Evolutionary conservation across 2,888 invertebrate genomes (phyloP).

Genomic region (Liopterus haemorrhoidalis): DNA sequence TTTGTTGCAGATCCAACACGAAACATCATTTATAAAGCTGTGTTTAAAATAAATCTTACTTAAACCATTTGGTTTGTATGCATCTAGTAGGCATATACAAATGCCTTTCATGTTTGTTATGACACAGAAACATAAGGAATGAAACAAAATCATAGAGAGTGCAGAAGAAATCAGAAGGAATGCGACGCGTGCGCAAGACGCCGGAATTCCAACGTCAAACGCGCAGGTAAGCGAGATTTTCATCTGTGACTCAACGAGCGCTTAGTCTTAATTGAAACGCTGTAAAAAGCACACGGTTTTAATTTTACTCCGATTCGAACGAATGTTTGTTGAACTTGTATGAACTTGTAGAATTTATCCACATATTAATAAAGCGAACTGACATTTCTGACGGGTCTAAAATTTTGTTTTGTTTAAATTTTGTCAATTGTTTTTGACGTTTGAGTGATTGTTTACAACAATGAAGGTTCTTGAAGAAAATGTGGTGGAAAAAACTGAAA

Average conservation of each 20-base stretch:
- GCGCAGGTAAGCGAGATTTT: constrained; percentile 16
- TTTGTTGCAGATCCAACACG: not conserved
- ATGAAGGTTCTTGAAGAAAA: constrained; percentile 19
- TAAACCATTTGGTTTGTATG: not conserved
- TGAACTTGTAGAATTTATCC: too few species aligned
- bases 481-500: constrained; percentile 17
- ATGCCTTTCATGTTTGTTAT: constrained; percentile 22
- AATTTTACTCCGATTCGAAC: too few species aligned
- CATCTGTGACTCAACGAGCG: constrained; percentile 7
- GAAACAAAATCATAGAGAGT: constrained; percentile 19
- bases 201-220: constrained; percentile 12
- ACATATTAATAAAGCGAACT: too few species aligned
- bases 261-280: too few species aligned
- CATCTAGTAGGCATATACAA: constrained; percentile 10
- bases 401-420: too few species aligned
- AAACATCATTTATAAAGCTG: not conserved
- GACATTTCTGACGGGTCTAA: too few species aligned
- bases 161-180: too few species aligned
- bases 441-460: constrained; percentile 2
- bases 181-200: constrained; percentile 1
- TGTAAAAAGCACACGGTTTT: too few species aligned
- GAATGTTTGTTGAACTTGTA: too few species aligned
- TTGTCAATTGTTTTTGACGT: too few species aligned
- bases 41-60: not conserved
- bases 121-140: constrained; percentile 20